phyloP scores from a whole-genome alignment of 1,140 invertebrate genomes.

The Anastrepha ludens region DNA sequence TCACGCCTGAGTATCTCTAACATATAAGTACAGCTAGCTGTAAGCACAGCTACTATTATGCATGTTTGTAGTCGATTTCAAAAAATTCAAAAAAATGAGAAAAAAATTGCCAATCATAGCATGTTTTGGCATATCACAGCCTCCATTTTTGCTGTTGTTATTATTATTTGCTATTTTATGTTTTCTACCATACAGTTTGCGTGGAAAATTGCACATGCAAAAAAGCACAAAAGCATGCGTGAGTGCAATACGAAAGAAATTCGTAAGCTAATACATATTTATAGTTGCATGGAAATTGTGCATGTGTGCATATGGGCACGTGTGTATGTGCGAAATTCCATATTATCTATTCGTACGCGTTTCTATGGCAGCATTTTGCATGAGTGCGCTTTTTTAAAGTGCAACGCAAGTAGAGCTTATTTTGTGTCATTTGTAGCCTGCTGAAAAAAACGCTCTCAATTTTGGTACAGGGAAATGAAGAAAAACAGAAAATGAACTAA shows the following conservation, averaged over 20 bases:
- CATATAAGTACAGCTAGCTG: not conserved
- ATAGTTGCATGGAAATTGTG: not conserved
- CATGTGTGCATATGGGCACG: not conserved
- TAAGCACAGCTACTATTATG: not conserved
- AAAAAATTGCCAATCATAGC: slow-evolving; percentile 42
- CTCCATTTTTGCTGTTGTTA: not conserved
- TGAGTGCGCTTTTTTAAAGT: not conserved
- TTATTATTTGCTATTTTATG: not conserved
- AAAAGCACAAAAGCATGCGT: not conserved
- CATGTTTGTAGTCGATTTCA: not conserved
- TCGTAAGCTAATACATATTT: not conserved
- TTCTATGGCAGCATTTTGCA: slow-evolving; percentile 12
- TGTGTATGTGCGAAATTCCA: not conserved
- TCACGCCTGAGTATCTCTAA: not conserved
- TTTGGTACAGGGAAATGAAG: not conserved
- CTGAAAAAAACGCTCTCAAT: not conserved
- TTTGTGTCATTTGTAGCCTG: too few species aligned
- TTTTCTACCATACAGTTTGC: not conserved
- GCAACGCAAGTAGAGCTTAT: not conserved
- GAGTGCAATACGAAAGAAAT: slow-evolving; percentile 2
- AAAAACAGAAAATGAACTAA: too few species aligned
- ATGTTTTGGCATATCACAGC: slow-evolving; percentile 12
- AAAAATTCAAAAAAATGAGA: not conserved
- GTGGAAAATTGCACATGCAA: not conserved
- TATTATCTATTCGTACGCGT: not conserved